These are phyloP conservation scores for Scaptomyza pallida DNA, from an alignment of 1,140 invertebrate genomes.

Conservation along the genomic window DNA sequence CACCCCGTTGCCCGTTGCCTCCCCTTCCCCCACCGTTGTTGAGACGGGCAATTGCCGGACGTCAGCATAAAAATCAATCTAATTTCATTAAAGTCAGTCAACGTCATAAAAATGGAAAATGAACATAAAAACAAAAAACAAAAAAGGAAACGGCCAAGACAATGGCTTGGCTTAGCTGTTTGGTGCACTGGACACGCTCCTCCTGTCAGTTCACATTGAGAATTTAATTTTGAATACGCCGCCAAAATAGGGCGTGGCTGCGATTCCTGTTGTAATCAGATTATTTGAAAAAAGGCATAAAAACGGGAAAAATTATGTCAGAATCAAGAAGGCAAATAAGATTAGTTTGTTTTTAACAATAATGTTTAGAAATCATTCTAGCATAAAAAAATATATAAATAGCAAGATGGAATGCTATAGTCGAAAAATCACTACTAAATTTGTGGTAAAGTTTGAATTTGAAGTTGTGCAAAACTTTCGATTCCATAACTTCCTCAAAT, in stretches of 20 bases:
- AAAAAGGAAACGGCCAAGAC: conserved; percentile 37
- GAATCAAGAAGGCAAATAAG: too few species aligned
- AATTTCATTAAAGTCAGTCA: conserved; percentile 79
- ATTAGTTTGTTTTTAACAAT: too few species aligned
- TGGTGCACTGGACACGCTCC: too few species aligned
- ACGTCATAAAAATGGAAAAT: conserved; percentile 57
- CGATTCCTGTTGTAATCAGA: conserved; percentile 29
- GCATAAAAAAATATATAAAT: too few species aligned
- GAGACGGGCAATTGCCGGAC: conserved; percentile 39
- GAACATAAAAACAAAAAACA: neutral
- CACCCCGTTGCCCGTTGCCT: too few species aligned
- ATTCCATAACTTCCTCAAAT: too few species aligned
- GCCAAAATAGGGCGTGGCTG: conserved; percentile 7
- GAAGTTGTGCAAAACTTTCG: too few species aligned
- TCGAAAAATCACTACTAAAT: too few species aligned
- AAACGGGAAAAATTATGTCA: too few species aligned
- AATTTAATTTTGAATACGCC: conserved; percentile 49
- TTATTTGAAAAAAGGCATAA: conserved; percentile 34
- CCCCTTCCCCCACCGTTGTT: neutral
- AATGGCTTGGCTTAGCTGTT: conserved; percentile 13
- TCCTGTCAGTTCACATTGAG: conserved; percentile 1
- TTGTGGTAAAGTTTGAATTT: too few species aligned
- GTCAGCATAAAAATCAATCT: conserved; percentile 75
- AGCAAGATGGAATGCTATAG: too few species aligned
- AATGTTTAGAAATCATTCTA: too few species aligned